Base-by-base conservation (phyloP, 2,797 vertebrate species). In the Pitangus sulphuratus region DNA sequence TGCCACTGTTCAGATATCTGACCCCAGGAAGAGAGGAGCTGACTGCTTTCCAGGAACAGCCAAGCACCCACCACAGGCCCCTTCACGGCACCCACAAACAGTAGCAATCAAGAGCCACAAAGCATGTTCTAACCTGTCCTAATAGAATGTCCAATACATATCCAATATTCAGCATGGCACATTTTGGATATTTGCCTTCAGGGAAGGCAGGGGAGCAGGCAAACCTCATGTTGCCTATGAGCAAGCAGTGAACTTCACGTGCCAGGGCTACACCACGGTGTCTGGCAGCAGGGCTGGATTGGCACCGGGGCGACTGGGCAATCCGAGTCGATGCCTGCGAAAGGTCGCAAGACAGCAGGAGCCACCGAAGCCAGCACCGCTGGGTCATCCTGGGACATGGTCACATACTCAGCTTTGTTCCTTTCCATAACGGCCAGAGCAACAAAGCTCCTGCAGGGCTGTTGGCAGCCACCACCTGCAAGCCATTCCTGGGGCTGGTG, bases 291-390 rank as follows among this genome's bases (percentile, higher is more conserved):
- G 48, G 45, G 51, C 47, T 44, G 30, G n/a, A 33, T 8, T 91
- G 85, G 89, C 79, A 71, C 72, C 21, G 8, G 30, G 45, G 57
- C 1, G 1, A 33, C 14, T 0, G 39, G 35, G 15, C 84, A 60
- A n/a, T 44, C 2, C 0, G 60, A 72, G 74, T 3, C 65, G 1
- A 1, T 5, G 3, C 45, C 74, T 12, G 0, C 1, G 0, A 70
- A 85, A 83, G 50, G 62, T 1, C 0, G 10, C 80, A 84, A 31
- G 48, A n/a, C 53, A 81, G 62, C 5, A 1, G 53, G 68, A 85
- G 44, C 31, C n/a, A 28, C 70, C 8, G 9, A 44, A 85, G 87
- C 66, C 70, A 90, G 24, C 0, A 0, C 82, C 53, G 28, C 65
- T 25, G 53, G 87, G 85, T 91, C 89, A 81, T 47, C 35, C 76